Evolutionary conservation across 2,888 invertebrate genomes (phyloP).

Genomic region (Abrostola tripartita): DNA sequence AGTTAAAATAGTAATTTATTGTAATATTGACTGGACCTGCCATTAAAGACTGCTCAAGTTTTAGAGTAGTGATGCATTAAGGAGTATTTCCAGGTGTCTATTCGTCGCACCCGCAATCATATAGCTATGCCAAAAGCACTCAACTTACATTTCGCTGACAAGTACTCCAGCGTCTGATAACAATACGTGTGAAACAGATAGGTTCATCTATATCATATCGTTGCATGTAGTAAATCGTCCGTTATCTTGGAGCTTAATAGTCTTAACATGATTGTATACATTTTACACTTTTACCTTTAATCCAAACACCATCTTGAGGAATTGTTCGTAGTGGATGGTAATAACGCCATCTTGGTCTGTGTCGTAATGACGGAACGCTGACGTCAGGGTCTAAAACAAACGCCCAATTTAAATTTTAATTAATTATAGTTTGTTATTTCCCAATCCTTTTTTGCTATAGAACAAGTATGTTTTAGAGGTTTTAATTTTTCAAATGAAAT

Average conservation of each 20-base stretch:
- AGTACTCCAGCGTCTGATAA: constrained; percentile 8
- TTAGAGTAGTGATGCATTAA: neutral
- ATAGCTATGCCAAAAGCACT: constrained; percentile 2
- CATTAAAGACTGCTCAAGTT: too few relatives aligned
- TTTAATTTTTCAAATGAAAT: too few relatives aligned
- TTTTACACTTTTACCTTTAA: constrained; percentile 89
- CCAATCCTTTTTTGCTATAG: too few relatives aligned
- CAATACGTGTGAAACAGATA: constrained; percentile 16
- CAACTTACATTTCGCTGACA: constrained; percentile 29
- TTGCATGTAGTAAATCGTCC: constrained; percentile 7
- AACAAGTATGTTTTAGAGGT: too few relatives aligned
- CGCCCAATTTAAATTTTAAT: neutral
- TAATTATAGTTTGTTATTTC: too few relatives aligned
- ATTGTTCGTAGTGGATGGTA: constrained; percentile 98
- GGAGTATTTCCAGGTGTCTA: neutral
- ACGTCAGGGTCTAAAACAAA: constrained; percentile 93
- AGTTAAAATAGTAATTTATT: too few relatives aligned
- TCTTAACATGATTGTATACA: constrained; percentile 13
- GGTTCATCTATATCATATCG: constrained; percentile 13
- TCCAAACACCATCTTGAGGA: constrained; percentile 96
- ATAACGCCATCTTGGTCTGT: constrained; percentile 98
- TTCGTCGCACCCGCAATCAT: neutral
- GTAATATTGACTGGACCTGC: too few relatives aligned
- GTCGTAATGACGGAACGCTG: constrained; percentile 95
- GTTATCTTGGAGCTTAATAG: constrained; percentile 9